Conservation (phyloP, 2,888 invertebrate species). For the Ectemnius cavifrons region DNA sequence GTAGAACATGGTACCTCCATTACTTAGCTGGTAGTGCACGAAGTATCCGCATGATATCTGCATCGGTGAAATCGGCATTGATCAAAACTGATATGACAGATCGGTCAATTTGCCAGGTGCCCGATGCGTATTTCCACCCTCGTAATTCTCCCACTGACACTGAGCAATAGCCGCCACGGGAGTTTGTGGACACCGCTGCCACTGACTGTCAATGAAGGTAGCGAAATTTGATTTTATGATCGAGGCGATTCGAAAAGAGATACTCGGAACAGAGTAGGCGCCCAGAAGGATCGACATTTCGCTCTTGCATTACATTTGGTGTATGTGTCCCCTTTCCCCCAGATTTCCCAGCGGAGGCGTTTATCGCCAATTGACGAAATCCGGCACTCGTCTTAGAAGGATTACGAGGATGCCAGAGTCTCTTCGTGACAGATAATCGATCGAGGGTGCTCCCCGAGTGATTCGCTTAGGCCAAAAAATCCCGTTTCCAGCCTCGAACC, state of each 20-base stretch:
- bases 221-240: constrained; percentile 1
- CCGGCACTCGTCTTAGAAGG: constrained; percentile 3
- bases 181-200: background rate
- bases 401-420: constrained; percentile 6
- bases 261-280: background rate
- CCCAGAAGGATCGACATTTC: background rate
- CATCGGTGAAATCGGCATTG: constrained; percentile 5
- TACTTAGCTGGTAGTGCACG: constrained; percentile 37
- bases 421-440: constrained; percentile 36
- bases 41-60: constrained; percentile 34
- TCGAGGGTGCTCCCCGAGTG: background rate
- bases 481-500: background rate
- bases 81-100: constrained; percentile 9
- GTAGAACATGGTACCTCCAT: constrained; percentile 60
- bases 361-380: constrained; percentile 33
- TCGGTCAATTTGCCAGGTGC: background rate
- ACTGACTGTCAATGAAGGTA: background rate
- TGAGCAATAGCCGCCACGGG: too few relatives aligned
- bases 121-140: background rate
- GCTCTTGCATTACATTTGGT: background rate
- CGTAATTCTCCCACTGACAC: background rate
- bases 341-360: constrained; percentile 36
- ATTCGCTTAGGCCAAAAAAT: constrained; percentile 15
- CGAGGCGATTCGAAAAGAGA: background rate
- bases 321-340: constrained; percentile 8